phyloP scores from a whole-genome alignment of 2,888 invertebrate species.

The Euclidia mi region DNA sequence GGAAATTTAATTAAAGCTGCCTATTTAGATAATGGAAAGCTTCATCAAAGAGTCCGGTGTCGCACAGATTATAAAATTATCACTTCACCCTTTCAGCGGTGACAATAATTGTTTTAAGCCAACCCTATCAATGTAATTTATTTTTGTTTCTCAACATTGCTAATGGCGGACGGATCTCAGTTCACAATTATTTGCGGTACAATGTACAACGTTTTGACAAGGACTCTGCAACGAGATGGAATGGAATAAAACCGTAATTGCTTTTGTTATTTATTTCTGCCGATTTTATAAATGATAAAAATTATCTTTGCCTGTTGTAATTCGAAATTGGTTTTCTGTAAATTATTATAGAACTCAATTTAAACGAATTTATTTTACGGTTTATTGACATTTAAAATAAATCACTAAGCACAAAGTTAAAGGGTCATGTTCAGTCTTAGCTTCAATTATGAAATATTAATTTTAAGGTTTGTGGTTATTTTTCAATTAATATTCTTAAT shows the following conservation, averaged over 20 bases:
- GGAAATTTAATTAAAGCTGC: constrained; percentile 67
- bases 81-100: constrained; percentile 64
- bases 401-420: too few species aligned
- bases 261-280: constrained; percentile 15
- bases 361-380: too few species aligned
- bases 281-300: constrained; percentile 9
- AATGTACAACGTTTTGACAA: constrained; percentile 26
- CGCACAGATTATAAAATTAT: constrained; percentile 67
- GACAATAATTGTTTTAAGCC: constrained; percentile 59
- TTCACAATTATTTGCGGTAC: constrained; percentile 26
- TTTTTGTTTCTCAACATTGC: constrained; percentile 46
- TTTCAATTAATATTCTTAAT: constrained; percentile 43
- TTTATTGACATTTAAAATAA: too few species aligned
- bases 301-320: neutral
- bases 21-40: constrained; percentile 76
- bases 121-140: constrained; percentile 56
- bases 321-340: too few species aligned
- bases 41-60: constrained; percentile 63
- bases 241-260: constrained; percentile 18
- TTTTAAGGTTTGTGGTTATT: constrained; percentile 32
- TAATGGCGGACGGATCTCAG: constrained; percentile 9
- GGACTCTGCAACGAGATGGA: constrained; percentile 23
- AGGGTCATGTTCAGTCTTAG: too few species aligned
- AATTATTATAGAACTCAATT: too few species aligned
- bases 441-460: too few species aligned